These are phyloP conservation scores for Stictocephala bisonia DNA, from an alignment of 2,888 invertebrate species.

Conservation along the genomic window DNA sequence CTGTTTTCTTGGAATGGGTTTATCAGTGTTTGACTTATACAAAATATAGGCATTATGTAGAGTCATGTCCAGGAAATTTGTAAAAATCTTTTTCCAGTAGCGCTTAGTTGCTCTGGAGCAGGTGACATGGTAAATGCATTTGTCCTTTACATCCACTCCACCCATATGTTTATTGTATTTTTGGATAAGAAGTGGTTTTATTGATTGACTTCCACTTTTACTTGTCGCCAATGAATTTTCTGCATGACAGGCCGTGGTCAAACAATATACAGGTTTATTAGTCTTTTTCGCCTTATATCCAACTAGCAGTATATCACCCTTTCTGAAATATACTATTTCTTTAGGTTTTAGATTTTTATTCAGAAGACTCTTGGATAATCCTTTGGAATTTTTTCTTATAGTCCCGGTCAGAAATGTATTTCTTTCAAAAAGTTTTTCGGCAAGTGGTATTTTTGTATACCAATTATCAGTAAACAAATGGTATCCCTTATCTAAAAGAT, in stretches of 20 bases:
- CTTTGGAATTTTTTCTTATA: background rate
- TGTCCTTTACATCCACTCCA: slow-evolving; percentile 34
- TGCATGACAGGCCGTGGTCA: background rate
- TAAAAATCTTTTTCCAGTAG: slow-evolving; percentile 43
- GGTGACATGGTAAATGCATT: slow-evolving; percentile 36
- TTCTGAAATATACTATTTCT: background rate
- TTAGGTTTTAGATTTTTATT: too few species aligned
- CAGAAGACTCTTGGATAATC: background rate
- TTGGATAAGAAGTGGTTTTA: slow-evolving; percentile 8
- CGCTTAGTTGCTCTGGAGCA: slow-evolving; percentile 31
- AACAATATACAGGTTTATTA: background rate
- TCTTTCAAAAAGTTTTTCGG: background rate
- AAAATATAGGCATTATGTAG: slow-evolving; percentile 24
- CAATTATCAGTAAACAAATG: slow-evolving; percentile 30
- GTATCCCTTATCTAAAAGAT: slow-evolving; percentile 8
- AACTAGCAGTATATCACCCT: background rate
- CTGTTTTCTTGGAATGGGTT: background rate
- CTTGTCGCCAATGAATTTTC: background rate
- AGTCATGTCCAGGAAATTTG: slow-evolving; percentile 34
- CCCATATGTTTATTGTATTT: slow-evolving; percentile 9
- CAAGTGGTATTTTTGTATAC: slow-evolving; percentile 16
- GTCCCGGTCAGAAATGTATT: slow-evolving; percentile 16
- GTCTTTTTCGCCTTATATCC: background rate
- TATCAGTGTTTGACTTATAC: slow-evolving; percentile 31
- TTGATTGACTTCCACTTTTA: slow-evolving; percentile 4